Evolutionary conservation across 2,797 vertebrate species (phyloP), one percentile per base, ranked within the genome.

Genomic region (Rhodeus uyekii): DNA sequence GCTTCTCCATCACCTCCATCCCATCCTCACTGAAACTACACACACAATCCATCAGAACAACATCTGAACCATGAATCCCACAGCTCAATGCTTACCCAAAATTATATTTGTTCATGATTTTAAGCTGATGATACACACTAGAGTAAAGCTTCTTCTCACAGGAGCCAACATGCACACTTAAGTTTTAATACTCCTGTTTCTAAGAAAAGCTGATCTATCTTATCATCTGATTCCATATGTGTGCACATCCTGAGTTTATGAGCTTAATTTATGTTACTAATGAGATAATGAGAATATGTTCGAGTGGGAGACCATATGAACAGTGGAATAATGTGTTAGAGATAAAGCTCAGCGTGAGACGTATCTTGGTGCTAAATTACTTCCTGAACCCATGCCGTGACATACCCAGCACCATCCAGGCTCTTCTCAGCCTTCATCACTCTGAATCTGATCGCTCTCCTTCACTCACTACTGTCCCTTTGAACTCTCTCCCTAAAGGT

Each of bases 1-100:
- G 76, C 64, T 98, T 94, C 91, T 99, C 98, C 91, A 99, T 99
- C 87, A 99, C 98, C 89, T 99, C 98, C 97, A 99, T 99, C 7
- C 98, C 97, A 74, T 99, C 98, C 85, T 99, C 98, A 77, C 97
- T 98, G 90, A 99, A 99, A 76, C 98, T 99, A 88, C 9, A 53
- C 90, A 89, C 87, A 90, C 36, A 71, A 8, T 38, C 10, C 16
- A 73, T 63, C 55, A 60, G n/a, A 76, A 29, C n/a, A 24, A 16
- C 8, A 75, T 10, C 34, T 22, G 5, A 16, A 44, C 24, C 65
- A 18, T 39, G 34, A 61, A 27, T 39, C 22, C 36, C 16, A 24
- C 39, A 78, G 8, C n/a, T 61, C 9, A 14, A 42, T 29, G 5
- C 18, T 3, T 29, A 22, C 8, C 19, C 2, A 42, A 27, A 39